Conservation (phyloP, 2,113 vertebrate genomes). For the Spea bombifrons region DNA sequence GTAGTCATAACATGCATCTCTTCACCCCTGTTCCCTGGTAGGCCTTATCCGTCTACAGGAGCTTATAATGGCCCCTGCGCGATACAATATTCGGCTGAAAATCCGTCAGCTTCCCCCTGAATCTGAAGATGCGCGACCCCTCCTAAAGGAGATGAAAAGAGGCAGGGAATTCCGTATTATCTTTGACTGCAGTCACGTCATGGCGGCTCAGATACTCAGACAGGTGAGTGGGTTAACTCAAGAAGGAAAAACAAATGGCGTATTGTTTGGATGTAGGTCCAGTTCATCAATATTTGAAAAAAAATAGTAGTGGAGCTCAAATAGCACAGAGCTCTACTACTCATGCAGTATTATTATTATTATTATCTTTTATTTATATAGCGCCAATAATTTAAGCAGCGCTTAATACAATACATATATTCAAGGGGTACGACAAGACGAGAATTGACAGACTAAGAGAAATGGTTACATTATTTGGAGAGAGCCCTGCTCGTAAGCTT, state of each 20-base stretch:
- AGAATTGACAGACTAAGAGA: no score
- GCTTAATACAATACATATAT: no score
- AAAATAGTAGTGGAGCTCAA: no score
- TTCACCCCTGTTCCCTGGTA: conserved; percentile 55
- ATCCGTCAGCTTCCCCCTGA: conserved; percentile 95
- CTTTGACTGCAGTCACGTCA: conserved; percentile 93
- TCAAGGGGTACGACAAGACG: no score
- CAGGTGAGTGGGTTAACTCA: conserved; percentile 70
- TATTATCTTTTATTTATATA: no score
- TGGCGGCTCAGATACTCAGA: conserved; percentile 96
- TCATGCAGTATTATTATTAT: no score
- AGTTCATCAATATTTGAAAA: no score
- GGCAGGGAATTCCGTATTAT: conserved; percentile 96
- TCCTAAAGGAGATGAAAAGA: conserved; percentile 98
- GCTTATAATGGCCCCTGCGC: conserved; percentile 94
- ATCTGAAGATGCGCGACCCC: conserved; percentile 79
- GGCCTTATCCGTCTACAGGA: conserved; percentile 95
- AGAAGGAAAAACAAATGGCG: neutral
- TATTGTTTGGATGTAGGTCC: no score
- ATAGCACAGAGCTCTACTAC: no score
- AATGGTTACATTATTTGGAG: no score
- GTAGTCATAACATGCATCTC: conserved; percentile 2
- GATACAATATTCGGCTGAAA: conserved; percentile 96
- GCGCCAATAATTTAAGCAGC: no score
- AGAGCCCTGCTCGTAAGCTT: no score